These are phyloP conservation scores for Argyrosomus japonicus DNA, from an alignment of 2,113 vertebrate genomes.

Conservation along the genomic window DNA sequence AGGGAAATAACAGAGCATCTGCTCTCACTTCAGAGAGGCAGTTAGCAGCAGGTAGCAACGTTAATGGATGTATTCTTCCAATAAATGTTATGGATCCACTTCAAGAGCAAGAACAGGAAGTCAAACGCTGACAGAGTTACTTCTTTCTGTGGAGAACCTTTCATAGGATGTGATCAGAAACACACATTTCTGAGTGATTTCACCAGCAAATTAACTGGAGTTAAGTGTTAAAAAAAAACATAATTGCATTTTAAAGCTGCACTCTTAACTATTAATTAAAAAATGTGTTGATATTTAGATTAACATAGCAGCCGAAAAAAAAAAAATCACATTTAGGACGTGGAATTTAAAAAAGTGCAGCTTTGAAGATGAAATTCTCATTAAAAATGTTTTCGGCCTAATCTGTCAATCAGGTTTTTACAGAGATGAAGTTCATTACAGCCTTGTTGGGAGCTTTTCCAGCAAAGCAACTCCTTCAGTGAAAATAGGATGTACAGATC, in stretches of 20 bases:
- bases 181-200: not conserved
- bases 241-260: not conserved
- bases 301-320: not conserved
- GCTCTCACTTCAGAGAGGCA: constrained; percentile 28
- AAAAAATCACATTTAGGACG: no score
- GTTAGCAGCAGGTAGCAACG: constrained; percentile 20
- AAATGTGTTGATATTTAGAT: not conserved
- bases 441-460: not conserved
- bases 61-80: constrained; percentile 20
- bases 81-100: constrained; percentile 20
- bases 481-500: not conserved
- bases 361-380: not conserved
- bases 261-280: not conserved
- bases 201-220: not conserved
- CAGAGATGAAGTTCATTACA: not conserved
- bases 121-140: not conserved
- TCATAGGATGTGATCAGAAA: not conserved
- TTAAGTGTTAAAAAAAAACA: not conserved
- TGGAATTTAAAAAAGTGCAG: not conserved
- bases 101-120: constrained; percentile 14
- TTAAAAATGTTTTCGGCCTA: not conserved
- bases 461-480: not conserved
- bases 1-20: constrained; percentile 26
- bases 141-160: not conserved
- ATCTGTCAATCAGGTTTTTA: not conserved